phyloP scores from a whole-genome alignment of 2,113 vertebrate species.

The Zosterops pallidus region DNA sequence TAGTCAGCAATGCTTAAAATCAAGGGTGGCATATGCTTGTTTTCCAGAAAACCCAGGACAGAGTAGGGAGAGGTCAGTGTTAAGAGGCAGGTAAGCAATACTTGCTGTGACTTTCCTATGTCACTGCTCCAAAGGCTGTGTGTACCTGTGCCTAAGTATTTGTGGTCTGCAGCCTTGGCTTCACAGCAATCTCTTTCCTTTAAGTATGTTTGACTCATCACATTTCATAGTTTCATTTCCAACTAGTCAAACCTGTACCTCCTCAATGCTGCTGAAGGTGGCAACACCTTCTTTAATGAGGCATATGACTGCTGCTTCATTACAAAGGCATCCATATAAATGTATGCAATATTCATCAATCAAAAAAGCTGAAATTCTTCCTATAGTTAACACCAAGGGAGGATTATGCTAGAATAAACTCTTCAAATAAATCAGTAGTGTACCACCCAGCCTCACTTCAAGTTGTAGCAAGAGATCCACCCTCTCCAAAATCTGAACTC shows the following conservation, averaged over 20 bases:
- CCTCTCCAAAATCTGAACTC: background rate
- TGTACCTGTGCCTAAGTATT: background rate
- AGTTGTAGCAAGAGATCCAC: background rate
- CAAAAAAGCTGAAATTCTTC: constrained; percentile 56
- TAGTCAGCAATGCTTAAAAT: background rate
- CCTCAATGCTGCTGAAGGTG: constrained; percentile 52
- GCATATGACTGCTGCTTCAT: constrained; percentile 62
- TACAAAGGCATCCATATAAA: constrained; percentile 66
- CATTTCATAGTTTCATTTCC: constrained; percentile 66
- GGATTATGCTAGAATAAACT: constrained; percentile 1
- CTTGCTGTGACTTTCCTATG: background rate
- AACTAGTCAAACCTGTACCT: constrained; percentile 73
- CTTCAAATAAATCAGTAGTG: constrained; percentile 1
- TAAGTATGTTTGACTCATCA: constrained; percentile 70
- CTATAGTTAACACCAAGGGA: constrained; percentile 20
- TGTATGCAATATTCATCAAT: constrained; percentile 46
- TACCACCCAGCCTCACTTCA: constrained; percentile 4
- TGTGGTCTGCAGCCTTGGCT: constrained; percentile 44
- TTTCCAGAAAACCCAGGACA: background rate
- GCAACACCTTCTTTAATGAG: constrained; percentile 75
- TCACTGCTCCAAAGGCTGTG: background rate
- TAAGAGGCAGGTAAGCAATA: background rate
- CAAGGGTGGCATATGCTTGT: background rate
- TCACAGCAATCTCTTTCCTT: constrained; percentile 14
- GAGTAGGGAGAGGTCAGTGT: background rate